A percentile compares a stretch with the other conserved stretches of the same genome.
phyloP scores from a whole-genome alignment of 2,888 invertebrate species.

The Amblyjoppa fuscipennis region DNA sequence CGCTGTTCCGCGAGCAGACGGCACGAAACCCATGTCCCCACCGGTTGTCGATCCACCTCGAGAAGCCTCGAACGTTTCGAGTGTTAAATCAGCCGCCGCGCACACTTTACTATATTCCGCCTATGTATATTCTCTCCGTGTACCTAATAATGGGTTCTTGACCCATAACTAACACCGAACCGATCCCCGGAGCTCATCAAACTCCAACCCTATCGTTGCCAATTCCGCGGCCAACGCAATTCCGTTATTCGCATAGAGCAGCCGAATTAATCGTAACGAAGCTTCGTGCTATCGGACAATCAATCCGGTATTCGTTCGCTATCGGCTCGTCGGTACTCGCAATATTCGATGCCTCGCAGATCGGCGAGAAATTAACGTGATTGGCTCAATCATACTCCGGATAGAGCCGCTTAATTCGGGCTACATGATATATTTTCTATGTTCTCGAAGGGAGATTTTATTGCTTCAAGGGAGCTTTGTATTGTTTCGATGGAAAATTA shows the following conservation, averaged over 20 bases:
- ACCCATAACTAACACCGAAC: conserved; percentile 69
- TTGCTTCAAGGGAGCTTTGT: no score
- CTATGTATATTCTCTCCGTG: not conserved
- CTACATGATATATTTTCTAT: no score
- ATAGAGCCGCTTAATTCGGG: no score
- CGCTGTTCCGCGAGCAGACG: not conserved
- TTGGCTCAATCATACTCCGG: not conserved
- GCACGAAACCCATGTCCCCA: conserved; percentile 17
- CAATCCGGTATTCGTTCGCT: conserved; percentile 13
- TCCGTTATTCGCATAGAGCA: conserved; percentile 4
- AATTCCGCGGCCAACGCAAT: conserved; percentile 17
- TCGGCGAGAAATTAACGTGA: not conserved
- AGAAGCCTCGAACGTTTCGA: conserved; percentile 33
- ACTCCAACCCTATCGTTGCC: conserved; percentile 5
- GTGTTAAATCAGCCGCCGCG: conserved; percentile 26
- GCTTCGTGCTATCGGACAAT: conserved; percentile 28
- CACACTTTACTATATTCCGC: conserved; percentile 47
- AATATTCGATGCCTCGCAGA: not conserved
- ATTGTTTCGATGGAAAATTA: no score
- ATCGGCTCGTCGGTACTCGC: conserved; percentile 34
- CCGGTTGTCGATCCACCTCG: conserved; percentile 1
- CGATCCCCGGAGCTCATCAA: conserved; percentile 9
- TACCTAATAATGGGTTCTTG: conserved; percentile 72
- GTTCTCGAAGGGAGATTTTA: no score
- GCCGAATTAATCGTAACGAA: not conserved